Evolutionary conservation across 2,888 invertebrate species (phyloP).

Genomic region (Aelia acuminata): DNA sequence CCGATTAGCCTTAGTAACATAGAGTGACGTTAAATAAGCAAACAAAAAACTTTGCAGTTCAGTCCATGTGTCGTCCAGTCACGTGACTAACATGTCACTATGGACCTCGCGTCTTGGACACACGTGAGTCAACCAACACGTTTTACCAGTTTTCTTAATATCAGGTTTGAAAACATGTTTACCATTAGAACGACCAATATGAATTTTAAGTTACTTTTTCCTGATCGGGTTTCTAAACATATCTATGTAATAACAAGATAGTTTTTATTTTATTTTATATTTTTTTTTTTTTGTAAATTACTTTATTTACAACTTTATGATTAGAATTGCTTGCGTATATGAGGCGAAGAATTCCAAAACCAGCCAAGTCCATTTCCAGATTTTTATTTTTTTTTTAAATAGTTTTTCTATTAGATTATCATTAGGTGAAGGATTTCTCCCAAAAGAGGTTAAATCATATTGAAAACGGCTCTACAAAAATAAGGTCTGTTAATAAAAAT

Average conservation of each 20-base stretch:
- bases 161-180: background rate
- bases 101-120: background rate
- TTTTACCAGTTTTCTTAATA: background rate
- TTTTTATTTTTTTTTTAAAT: too few relatives aligned
- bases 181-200: background rate
- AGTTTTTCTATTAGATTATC: too few relatives aligned
- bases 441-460: too few relatives aligned
- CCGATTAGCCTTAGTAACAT: too few relatives aligned
- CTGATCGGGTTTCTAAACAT: background rate
- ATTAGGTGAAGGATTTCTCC: too few relatives aligned
- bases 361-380: too few relatives aligned
- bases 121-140: background rate
- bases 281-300: background rate
- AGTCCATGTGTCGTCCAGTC: background rate
- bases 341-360: too few relatives aligned
- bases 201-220: background rate
- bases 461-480: too few relatives aligned
- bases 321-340: too few relatives aligned
- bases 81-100: background rate
- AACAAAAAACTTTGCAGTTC: background rate
- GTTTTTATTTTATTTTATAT: background rate
- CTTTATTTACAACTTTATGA: background rate
- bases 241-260: background rate
- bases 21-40: too few relatives aligned
- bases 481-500: too few relatives aligned